Base-by-base conservation (phyloP, 2,797 vertebrate species). In the Propithecus deckenii region DNA sequence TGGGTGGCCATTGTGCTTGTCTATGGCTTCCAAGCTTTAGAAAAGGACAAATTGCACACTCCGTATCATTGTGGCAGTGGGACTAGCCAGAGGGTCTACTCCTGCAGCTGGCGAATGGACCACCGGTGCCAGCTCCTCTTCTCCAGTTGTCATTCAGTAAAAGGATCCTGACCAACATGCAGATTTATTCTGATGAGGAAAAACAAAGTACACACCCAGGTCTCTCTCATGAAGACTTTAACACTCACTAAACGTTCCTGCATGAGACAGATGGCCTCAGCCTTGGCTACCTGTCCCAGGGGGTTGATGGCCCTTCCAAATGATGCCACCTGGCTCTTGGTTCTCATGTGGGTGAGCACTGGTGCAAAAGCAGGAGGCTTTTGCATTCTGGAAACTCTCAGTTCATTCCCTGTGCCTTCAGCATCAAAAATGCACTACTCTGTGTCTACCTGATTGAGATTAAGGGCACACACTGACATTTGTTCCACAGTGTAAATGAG, bases 241-340 rank as follows among this genome's bases (percentile, higher is more conserved):
- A 91, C 41, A 46, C 93, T 96, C 81, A 18, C 89, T 97, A 95
- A 50, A 74, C 76, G 92, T 95, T 97, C 90, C 96, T 96, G 81
- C 86, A 46, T 2, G 75, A 97, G 75, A 93, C 97, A 98, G 97
- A 97, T 98, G 96, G 95, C 63, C 69, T 83, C 84, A 79, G 94
- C 93, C 93, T 97, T 94, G 91, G 88, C 97, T 97, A 87, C 96
- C 95, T 96, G 89, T 83, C 87, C 97, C 95, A 67, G 25, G 25
- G 96, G 96, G 81, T 96, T 78, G 63, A 91, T 92, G 59, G 78
- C 71, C 38, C 94, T 89, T 96, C 94, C 84, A 93, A 74, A 83
- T 9, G 87, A 87, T 5, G 22, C 79, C 78, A 63, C 52, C 87
- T 89, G 93, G 84, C 81, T 96, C 90, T 95, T 17, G 8, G 38